Percentiles rank a stretch among this genome's conserved stretches.
These are phyloP conservation scores for Torymus aiolomorphi DNA, from an alignment of 2,888 invertebrate genomes.

Conservation along the genomic window DNA sequence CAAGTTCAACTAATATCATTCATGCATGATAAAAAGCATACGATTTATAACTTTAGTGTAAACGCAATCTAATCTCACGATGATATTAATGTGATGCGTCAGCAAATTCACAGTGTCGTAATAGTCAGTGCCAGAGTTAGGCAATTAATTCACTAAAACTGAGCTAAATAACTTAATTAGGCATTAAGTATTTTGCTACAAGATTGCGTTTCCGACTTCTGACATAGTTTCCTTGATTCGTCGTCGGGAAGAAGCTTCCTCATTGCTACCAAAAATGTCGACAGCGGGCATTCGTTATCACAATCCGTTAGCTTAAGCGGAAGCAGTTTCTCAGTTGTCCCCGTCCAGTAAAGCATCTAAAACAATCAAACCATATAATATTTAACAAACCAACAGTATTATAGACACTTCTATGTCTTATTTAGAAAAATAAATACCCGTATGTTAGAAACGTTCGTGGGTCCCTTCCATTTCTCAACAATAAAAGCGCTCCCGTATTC, in stretches of 20 bases:
- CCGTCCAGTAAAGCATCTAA: conserved; percentile 32
- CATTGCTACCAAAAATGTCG: neutral
- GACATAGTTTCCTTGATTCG: neutral
- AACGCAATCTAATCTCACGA: too few species aligned
- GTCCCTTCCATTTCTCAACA: conserved; percentile 16
- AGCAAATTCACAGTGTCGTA: too few species aligned
- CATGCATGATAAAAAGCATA: too few species aligned
- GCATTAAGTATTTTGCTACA: too few species aligned
- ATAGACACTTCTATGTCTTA: too few species aligned
- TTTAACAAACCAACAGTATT: neutral
- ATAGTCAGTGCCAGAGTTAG: too few species aligned
- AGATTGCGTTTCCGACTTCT: too few species aligned
- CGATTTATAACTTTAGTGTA: too few species aligned
- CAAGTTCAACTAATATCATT: too few species aligned
- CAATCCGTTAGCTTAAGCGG: conserved; percentile 9
- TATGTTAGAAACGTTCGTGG: neutral
- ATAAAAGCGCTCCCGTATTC: conserved; percentile 10
- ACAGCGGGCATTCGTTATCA: conserved; percentile 10
- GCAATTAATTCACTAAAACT: too few species aligned
- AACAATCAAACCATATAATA: neutral
- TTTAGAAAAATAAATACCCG: conserved; percentile 5
- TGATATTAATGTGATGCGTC: too few species aligned
- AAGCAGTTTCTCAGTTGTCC: neutral
- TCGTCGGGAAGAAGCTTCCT: neutral
- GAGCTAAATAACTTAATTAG: too few species aligned